Base-by-base conservation (phyloP, 2,797 vertebrate species). In the Anguilla megastoma region DNA sequence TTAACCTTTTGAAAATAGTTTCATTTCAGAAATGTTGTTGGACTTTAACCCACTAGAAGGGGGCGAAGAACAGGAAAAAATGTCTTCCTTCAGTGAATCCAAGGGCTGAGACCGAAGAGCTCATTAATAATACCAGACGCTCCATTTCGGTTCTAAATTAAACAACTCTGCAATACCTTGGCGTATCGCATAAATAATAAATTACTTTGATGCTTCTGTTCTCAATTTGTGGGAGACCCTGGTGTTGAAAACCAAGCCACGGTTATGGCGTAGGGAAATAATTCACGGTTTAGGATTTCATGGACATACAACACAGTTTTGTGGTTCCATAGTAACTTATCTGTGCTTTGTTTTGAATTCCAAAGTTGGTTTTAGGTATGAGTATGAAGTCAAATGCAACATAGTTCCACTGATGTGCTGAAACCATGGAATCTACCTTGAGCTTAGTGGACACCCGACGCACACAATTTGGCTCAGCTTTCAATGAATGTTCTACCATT, bases 101-200 rank as follows among this genome's bases (percentile, higher is more conserved):
- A 21, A 2, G 10, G 30, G 9, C 33, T 45, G 84, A 86, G 27
- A 85, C 85, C 10, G 45, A 85, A 30, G 2, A 52, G 45, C 85
- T 74, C 66, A 50, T 69, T 69, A 86, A 86, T 69, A 86, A 86
- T 86, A 48, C 76, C 63, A 3, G 41, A 86, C 48, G 41, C 85
- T 50, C 63, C 66, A 76, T 27, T 74, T 63, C 66, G 6, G 24
- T 41, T 41, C 36, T 21, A 63, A 86, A 86, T 69, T 12, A 86
- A 86, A 66, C 41, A 48, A 60, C 33, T 60, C 27, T 74, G 45
- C 52, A 80, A 30, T 58, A 56, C 86, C 74, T 54, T 24, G 36
- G 27, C 56, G 33, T 58, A 36, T 33, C 52, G 21, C 41, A 41
- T 76, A 33, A 60, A 83, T 80, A 82, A 83, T 80, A 3, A 63